Evolutionary conservation across 2,888 invertebrate genomes (phyloP), one percentile per base, ranked within the genome.

Genomic region (Aelia acuminata): DNA sequence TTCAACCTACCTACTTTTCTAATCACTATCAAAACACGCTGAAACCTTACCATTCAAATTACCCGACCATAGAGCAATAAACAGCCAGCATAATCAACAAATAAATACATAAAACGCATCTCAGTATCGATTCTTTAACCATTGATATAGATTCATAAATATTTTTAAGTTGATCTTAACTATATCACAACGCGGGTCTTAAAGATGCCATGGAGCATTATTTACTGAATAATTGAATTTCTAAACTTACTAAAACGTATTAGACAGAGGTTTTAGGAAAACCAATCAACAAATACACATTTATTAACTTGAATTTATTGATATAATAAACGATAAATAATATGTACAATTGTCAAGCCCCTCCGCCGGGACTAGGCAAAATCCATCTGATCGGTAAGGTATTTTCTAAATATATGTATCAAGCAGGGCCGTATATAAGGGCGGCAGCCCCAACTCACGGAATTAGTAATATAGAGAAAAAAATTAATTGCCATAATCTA

Each of bases 41-140:
- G 63, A 31, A 70, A 70, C 63, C 63, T 70, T 35, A 70, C 63
- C 63, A 70, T 70, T 70, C 63, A 70, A 70, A 70, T 63, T 63
- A 63, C 63, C n/a, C 35, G 35, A 70, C 63, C 63, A 70, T 35
- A 70, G 63, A 70, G 63, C 63, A 70, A 70, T 70, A 26, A 70
- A 35, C 31, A 18, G 31, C 18, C 63, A 35, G 2, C 31, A 22
- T 70, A 35, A 70, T 26, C 26, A 70, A 70, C 63, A 70, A 70
- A 70, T 70, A 70, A 70, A 70, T 35, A 70, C 18, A 57, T 57
- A 31, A 35, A 70, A 8, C 26, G 43, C 22, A 26, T 22, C 18
- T 84, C 8, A 31, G 47, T 70, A 70, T 70, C 63, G 63, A 70
- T 35, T 70, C 63, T 35, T 35, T 20, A 20, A 70, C 31, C 26